Percentiles rank a stretch among this genome's conserved stretches.
These are phyloP conservation scores for Mythimna pallens DNA, from an alignment of 2,888 invertebrate genomes.

Conservation along the genomic window DNA sequence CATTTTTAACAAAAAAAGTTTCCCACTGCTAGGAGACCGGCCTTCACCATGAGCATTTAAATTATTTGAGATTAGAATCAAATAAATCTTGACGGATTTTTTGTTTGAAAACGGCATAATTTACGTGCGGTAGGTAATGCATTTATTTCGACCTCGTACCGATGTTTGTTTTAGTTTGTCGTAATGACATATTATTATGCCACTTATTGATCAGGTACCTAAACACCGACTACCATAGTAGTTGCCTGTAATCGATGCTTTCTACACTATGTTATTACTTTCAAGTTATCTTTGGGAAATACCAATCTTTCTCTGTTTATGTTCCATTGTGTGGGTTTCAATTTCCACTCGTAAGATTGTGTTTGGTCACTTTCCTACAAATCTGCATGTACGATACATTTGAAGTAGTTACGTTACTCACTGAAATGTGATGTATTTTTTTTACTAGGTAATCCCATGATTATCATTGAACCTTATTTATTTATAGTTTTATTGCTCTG, in stretches of 20 bases:
- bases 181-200: conserved; percentile 1
- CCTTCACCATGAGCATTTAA: not conserved
- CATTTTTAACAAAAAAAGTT: not conserved
- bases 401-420: not conserved
- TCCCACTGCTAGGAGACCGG: too few relatives aligned
- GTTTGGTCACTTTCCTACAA: conserved; percentile 12
- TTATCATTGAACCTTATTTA: not conserved
- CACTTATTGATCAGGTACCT: not conserved
- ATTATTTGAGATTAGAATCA: not conserved
- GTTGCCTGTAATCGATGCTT: not conserved
- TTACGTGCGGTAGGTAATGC: not conserved
- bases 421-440: not conserved
- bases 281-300: conserved; percentile 2
- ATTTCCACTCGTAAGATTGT: not conserved
- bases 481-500: too few relatives aligned
- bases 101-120: not conserved
- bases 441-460: not conserved
- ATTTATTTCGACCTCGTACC: conserved; percentile 16
- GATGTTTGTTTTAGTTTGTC: conserved; percentile 22
- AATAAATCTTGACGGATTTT: not conserved
- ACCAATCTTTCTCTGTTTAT: conserved; percentile 3
- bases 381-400: not conserved
- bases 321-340: not conserved
- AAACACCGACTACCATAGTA: not conserved
- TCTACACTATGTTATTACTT: not conserved